Conservation (phyloP, 2,113 vertebrate genomes). For the Azemiops feae region DNA sequence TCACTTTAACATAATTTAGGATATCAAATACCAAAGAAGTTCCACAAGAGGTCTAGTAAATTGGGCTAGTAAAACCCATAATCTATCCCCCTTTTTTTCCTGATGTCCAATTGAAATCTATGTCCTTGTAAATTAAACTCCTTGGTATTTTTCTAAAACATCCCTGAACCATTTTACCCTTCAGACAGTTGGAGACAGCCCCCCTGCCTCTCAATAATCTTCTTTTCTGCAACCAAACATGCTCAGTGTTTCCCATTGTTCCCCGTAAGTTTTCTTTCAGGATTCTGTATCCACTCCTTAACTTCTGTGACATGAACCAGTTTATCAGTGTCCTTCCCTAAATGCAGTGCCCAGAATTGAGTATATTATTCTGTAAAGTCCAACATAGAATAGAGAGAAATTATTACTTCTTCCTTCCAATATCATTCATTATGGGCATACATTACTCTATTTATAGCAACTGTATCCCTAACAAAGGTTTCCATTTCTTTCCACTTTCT, state of each 20-base stretch:
- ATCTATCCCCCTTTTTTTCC: background rate
- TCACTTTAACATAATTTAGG: background rate
- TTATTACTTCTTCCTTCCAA: background rate
- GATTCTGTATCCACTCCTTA: background rate
- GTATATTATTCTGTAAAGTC: background rate
- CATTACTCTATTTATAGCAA: slow-evolving; percentile 38
- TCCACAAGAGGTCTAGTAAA: background rate
- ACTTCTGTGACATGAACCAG: background rate
- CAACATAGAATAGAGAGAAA: background rate
- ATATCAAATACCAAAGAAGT: background rate
- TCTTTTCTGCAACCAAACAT: background rate
- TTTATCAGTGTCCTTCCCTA: background rate
- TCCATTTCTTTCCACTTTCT: slow-evolving; percentile 15
- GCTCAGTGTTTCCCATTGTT: background rate
- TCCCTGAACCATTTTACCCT: background rate
- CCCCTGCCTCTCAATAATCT: background rate
- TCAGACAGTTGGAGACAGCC: background rate
- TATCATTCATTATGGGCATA: background rate
- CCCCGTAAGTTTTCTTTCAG: background rate
- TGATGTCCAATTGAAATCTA: background rate
- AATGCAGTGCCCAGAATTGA: background rate
- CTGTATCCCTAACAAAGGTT: slow-evolving; percentile 7
- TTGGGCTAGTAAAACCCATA: background rate
- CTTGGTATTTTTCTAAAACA: background rate
- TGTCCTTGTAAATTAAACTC: background rate